Percentiles rank a stretch among this genome's conserved stretches.
Evolutionary conservation across 2,797 vertebrate species (phyloP).

Genomic region (Lindbergichthys nudifrons): DNA sequence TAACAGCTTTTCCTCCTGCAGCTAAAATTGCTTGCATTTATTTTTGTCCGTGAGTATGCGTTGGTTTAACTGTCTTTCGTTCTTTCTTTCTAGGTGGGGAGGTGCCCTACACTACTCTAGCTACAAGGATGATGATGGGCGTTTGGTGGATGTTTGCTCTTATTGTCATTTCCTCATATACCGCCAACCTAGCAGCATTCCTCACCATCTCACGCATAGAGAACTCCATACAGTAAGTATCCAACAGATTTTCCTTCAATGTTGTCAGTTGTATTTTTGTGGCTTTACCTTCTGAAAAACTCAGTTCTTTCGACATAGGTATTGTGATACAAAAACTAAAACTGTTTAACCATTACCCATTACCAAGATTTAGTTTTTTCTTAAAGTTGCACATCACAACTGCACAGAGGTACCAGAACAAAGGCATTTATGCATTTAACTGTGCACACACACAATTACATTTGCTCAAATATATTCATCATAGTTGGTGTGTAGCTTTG

Average conservation of each 20-base stretch:
- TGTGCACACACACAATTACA: constrained; percentile 13
- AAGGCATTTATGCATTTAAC: neutral
- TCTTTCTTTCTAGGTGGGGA: constrained; percentile 88
- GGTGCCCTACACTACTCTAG: constrained; percentile 96
- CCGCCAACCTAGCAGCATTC: constrained; percentile 97
- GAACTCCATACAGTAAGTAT: constrained; percentile 97
- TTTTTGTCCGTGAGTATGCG: constrained; percentile 10
- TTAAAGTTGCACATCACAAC: neutral
- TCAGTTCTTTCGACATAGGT: neutral
- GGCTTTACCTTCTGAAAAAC: neutral
- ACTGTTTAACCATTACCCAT: neutral
- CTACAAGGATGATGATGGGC: constrained; percentile 99
- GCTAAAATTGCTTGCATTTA: constrained; percentile 12
- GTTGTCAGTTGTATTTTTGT: neutral
- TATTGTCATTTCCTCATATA: constrained; percentile 99
- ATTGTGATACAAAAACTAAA: neutral
- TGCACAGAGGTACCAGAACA: neutral
- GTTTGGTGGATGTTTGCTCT: constrained; percentile 99
- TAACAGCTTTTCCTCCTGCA: constrained; percentile 30
- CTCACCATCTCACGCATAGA: constrained; percentile 98
- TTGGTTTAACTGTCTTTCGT: constrained; percentile 7
- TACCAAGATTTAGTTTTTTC: neutral
- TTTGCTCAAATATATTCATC: neutral
- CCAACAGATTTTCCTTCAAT: neutral
- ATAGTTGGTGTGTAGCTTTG: constrained; percentile 17